These are phyloP conservation scores for Drosophila bunnanda DNA, from an alignment of 2,888 invertebrate species.

Conservation along the genomic window DNA sequence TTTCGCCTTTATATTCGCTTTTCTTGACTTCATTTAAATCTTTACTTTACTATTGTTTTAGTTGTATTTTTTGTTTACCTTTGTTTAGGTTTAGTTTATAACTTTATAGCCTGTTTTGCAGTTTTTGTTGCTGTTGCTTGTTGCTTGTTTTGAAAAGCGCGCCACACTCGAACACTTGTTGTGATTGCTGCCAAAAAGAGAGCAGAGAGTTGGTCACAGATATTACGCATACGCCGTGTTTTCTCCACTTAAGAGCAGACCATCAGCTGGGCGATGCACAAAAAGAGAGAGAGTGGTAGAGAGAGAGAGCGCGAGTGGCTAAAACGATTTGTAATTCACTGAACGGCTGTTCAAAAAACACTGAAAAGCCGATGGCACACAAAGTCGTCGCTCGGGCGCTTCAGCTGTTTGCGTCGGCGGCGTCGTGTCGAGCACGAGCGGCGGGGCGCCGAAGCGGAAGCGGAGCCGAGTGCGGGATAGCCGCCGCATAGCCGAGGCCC, in stretches of 20 bases:
- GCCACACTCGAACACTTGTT: slow-evolving; percentile 41
- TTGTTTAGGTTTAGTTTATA: background rate
- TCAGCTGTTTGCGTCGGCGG: slow-evolving; percentile 45
- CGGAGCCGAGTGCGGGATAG: slow-evolving; percentile 14
- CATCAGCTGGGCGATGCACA: slow-evolving; percentile 32
- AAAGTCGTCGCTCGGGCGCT: slow-evolving; percentile 18
- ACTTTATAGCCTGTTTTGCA: slow-evolving; percentile 12
- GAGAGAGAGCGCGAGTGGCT: slow-evolving; percentile 15
- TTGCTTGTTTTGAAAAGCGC: slow-evolving; percentile 29
- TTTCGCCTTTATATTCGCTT: slow-evolving; percentile 12
- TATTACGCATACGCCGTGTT: slow-evolving; percentile 43
- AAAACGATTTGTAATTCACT: slow-evolving; percentile 46
- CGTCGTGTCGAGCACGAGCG: background rate
- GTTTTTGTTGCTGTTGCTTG: background rate
- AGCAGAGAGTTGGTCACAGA: slow-evolving; percentile 5
- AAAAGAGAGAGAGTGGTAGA: slow-evolving; percentile 2
- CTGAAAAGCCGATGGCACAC: slow-evolving; percentile 54
- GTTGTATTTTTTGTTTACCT: slow-evolving; percentile 17
- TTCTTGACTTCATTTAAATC: background rate
- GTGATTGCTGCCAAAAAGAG: slow-evolving; percentile 12
- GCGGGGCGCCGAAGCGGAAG: background rate
- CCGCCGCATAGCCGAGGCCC: slow-evolving; percentile 16
- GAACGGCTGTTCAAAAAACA: slow-evolving; percentile 68
- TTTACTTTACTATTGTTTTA: background rate
- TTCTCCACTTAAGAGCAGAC: slow-evolving; percentile 41